phyloP scores from a whole-genome alignment of 2,888 invertebrate genomes.

The Dendrolimus pini region DNA sequence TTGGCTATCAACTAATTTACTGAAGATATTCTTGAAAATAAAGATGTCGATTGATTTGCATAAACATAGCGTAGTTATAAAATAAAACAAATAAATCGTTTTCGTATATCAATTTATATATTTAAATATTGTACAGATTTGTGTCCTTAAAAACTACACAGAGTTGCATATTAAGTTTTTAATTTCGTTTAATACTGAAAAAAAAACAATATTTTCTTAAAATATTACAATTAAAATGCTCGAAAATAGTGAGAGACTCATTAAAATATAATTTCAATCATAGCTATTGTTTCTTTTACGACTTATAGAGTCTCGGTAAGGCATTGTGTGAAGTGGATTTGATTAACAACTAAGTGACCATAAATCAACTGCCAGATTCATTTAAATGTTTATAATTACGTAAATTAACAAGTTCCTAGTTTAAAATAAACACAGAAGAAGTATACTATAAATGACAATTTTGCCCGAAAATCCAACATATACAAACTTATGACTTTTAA shows the following conservation, averaged over 20 bases:
- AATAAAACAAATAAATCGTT: conserved; percentile 2
- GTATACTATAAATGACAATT: too few relatives aligned
- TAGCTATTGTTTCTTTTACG: background rate
- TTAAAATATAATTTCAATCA: background rate
- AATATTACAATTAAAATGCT: conserved; percentile 9
- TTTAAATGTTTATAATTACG: conserved; percentile 7
- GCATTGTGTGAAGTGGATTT: too few relatives aligned
- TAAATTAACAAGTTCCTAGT: too few relatives aligned
- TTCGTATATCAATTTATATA: conserved; percentile 19
- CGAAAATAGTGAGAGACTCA: conserved; percentile 9
- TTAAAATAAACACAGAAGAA: too few relatives aligned
- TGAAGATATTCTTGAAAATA: too few relatives aligned
- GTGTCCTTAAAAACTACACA: conserved; percentile 43
- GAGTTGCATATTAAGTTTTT: conserved; percentile 37
- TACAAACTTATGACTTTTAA: too few relatives aligned
- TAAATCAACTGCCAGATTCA: conserved; percentile 3
- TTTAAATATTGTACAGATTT: conserved; percentile 38
- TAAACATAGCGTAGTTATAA: conserved; percentile 1
- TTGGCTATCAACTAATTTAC: too few relatives aligned
- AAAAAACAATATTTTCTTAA: conserved; percentile 7
- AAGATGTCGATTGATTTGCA: background rate
- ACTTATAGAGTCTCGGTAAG: background rate
- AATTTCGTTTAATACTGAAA: conserved; percentile 44
- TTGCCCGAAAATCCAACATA: too few relatives aligned
- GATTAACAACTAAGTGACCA: background rate